Percentiles rank a stretch among this genome's conserved stretches.
Conservation (phyloP, 2,113 vertebrate species). For the Chaetops frenatus region DNA sequence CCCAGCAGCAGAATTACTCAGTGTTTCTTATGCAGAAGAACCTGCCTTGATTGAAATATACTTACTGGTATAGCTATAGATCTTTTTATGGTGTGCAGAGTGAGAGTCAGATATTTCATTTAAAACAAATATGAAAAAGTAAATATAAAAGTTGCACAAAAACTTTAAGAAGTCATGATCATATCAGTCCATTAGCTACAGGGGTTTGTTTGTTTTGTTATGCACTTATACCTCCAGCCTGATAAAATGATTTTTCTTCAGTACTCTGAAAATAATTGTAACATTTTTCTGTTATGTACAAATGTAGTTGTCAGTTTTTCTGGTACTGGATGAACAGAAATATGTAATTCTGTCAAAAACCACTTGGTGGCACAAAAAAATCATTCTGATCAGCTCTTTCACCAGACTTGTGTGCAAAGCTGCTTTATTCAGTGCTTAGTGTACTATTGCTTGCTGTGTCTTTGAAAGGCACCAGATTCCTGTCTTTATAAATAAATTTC, state of each 20-base stretch:
- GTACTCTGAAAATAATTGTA: background rate
- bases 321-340: background rate
- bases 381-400: background rate
- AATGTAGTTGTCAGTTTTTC: background rate
- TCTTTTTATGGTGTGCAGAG: background rate
- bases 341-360: background rate
- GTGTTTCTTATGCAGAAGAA: background rate
- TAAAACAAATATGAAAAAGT: background rate
- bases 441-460: background rate
- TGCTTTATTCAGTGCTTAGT: background rate
- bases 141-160: background rate
- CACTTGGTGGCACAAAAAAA: constrained; percentile 15
- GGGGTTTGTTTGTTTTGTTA: background rate
- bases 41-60: background rate
- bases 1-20: background rate
- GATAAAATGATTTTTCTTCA: background rate
- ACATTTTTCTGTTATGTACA: background rate
- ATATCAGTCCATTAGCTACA: background rate
- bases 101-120: background rate
- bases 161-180: background rate
- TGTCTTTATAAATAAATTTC: background rate
- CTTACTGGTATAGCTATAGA: background rate
- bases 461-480: background rate
- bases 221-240: background rate
- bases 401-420: accelerated